Base-by-base conservation (phyloP, 2,113 vertebrate species). In the Oostethus manadensis region DNA sequence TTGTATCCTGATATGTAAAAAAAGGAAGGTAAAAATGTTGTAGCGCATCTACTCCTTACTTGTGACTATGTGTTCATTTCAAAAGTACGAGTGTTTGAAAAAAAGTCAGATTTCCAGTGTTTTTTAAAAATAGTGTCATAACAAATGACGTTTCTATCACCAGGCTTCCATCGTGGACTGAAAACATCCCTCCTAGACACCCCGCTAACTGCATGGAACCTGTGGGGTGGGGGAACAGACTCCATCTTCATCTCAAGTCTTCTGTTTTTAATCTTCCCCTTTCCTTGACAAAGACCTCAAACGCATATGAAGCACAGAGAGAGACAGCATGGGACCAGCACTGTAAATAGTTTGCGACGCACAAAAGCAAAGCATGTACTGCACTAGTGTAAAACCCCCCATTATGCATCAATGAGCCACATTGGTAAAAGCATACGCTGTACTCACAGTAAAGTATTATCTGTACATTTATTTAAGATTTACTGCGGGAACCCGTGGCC, bases 361-460 rank as follows among this genome's bases (percentile, higher is more conserved):
- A 35, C 63, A 44, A 68, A 54, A 75, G 86, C 84, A 68, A 51
- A 77, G 86, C 86, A 88, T 85, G 84, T 81, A 45, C 58, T 80
- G 78, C 81, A 85, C 73, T 73, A 50, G 22, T 44, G 42, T 38
- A 43, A 79, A 47, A 53, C 74, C 51, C 73, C 35, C 16, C 79
- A 62, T 81, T 78, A 81, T 81, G 82, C 82, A 81, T 80, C 61
- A 62, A 76, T 72, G 81, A 83, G 77, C 81, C 78, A 80, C 75
- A 69, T 54, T 57, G 68, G 80, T 29, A 22, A 47, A 53, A 73
- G 61, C 74, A 75, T 53, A 60, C 15, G 64, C 51, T 60, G 56
- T 64, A 60, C 62, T 50, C 23, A 18, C 64, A 63, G 50, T 69
- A 50, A 66, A 71, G 48, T 72, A 50, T 71, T 67, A 50, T 58